phyloP scores from a whole-genome alignment of 2,113 vertebrate genomes.

The Felis chaus region DNA sequence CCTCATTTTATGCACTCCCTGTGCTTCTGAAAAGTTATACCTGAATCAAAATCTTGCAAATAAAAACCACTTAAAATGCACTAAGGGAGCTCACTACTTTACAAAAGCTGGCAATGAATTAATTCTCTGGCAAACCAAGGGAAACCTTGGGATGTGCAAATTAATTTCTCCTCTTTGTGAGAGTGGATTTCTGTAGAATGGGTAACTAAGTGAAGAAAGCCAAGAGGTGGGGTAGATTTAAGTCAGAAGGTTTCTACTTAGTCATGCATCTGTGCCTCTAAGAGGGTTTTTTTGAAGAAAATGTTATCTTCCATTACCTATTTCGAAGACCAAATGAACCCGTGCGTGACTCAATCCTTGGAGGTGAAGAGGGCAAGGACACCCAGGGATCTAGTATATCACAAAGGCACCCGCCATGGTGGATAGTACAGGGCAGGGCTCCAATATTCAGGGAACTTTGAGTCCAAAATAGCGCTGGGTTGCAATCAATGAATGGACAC shows the following conservation, averaged over 20 bases:
- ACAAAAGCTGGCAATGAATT: constrained; percentile 52
- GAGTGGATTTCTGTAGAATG: constrained; percentile 62
- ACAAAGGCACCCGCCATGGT: background rate
- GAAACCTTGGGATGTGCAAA: constrained; percentile 16
- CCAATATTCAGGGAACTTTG: background rate
- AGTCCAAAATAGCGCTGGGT: background rate
- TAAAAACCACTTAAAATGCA: constrained; percentile 66
- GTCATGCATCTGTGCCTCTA: background rate
- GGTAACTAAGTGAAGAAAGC: background rate
- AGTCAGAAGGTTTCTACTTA: background rate
- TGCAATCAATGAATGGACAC: background rate
- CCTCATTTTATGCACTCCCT: background rate
- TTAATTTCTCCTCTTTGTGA: background rate
- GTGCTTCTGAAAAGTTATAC: background rate
- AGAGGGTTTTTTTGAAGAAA: background rate
- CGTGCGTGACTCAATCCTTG: background rate
- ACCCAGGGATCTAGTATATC: background rate
- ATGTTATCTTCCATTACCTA: background rate
- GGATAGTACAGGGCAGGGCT: background rate
- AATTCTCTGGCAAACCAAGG: constrained; percentile 46
- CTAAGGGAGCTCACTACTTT: constrained; percentile 42
- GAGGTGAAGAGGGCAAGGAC: background rate
- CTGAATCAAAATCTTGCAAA: constrained; percentile 68
- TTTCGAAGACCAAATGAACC: background rate
- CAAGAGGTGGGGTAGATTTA: background rate